A percentile compares a stretch with the other conserved stretches of the same genome.
phyloP scores from a whole-genome alignment of 2,113 vertebrate species.

The Montifringilla adamsi region DNA sequence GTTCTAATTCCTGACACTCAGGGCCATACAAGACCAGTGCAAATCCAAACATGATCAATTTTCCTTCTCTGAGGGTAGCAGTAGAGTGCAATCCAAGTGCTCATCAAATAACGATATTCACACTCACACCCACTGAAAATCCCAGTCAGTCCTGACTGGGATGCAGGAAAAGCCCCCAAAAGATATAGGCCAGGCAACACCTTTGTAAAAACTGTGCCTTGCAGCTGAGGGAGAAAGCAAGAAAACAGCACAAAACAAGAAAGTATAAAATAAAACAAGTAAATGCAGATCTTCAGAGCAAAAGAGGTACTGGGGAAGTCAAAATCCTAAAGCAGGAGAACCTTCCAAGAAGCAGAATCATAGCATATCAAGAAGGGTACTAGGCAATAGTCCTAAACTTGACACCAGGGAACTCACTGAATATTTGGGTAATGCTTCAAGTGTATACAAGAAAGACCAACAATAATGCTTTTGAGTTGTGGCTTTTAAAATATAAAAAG shows the following conservation, averaged over 20 bases:
- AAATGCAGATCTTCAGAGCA: neutral
- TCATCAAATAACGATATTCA: neutral
- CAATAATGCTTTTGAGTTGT: neutral
- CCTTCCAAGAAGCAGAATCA: neutral
- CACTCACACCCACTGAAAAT: neutral
- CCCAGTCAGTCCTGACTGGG: neutral
- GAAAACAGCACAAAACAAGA: neutral
- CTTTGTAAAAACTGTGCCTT: neutral
- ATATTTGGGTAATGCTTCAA: neutral
- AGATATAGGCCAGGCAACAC: neutral
- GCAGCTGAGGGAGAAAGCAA: neutral
- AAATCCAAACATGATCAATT: neutral
- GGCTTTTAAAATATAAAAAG: neutral
- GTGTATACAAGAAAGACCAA: neutral
- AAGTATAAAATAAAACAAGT: neutral
- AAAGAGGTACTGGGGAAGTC: neutral
- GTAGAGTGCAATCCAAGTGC: neutral
- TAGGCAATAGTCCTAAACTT: neutral
- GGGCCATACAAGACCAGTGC: neutral
- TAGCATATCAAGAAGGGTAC: neutral
- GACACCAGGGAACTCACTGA: neutral
- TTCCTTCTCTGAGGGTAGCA: neutral
- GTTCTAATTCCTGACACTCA: neutral
- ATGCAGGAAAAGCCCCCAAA: neutral
- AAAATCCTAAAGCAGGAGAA: neutral